A percentile compares a stretch with the other conserved stretches of the same genome.
These are phyloP conservation scores for Orthonyx spaldingii DNA, from an alignment of 2,113 vertebrate species.

Conservation along the genomic window DNA sequence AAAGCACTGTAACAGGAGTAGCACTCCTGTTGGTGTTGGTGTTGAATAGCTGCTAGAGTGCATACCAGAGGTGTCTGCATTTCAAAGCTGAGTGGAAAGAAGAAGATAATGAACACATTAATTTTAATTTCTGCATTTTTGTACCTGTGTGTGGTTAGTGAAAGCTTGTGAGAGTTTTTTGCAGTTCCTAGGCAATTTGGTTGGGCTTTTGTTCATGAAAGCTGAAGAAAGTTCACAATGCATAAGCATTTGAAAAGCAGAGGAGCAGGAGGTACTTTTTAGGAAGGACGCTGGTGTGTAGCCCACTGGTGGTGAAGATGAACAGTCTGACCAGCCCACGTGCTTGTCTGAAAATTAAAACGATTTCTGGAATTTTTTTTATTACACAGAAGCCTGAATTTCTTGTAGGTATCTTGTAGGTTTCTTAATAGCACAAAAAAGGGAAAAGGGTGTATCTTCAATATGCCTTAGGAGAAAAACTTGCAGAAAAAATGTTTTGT, in stretches of 20 bases:
- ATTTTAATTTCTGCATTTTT: not conserved
- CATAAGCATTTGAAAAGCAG: not conserved
- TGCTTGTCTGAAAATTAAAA: not conserved
- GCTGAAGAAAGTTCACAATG: not conserved
- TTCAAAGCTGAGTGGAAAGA: not conserved
- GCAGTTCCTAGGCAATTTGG: not conserved
- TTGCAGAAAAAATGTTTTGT: not conserved
- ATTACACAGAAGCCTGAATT: not conserved
- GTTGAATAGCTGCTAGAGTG: not conserved
- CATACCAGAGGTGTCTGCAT: not conserved
- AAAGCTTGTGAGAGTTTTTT: not conserved
- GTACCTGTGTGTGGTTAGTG: not conserved
- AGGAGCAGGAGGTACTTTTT: not conserved
- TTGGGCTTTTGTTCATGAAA: not conserved
- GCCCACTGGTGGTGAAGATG: not conserved
- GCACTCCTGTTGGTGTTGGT: not conserved
- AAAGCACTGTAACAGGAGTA: not conserved
- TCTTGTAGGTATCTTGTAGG: not conserved
- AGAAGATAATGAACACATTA: not conserved
- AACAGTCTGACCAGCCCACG: not conserved
- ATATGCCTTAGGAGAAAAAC: not conserved
- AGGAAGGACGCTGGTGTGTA: not conserved
- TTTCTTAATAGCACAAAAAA: not conserved
- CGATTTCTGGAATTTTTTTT: not conserved
- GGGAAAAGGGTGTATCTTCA: not conserved